Evolutionary conservation across 23 tunicate genomes (phyloP).

Genomic region (Clavelina lepadiformis): DNA sequence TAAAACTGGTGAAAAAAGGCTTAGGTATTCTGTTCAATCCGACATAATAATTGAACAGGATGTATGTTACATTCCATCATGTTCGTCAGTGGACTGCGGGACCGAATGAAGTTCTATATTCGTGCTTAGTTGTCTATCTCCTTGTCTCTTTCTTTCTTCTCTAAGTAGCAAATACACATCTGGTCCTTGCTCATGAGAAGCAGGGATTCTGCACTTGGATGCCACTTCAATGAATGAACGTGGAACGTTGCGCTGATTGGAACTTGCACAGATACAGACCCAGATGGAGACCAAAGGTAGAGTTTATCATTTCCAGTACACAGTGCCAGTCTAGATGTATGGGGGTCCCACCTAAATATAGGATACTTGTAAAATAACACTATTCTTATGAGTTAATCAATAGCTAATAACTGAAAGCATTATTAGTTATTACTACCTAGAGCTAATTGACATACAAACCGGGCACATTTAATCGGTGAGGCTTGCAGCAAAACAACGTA

Average conservation of each 20-base stretch:
- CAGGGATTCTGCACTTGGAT: slow-evolving; percentile 57
- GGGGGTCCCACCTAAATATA: slow-evolving; percentile 71
- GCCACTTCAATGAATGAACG: slow-evolving; percentile 72
- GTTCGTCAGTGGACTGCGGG: too few relatives aligned
- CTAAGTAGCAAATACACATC: slow-evolving; percentile 74
- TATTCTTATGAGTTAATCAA: too few relatives aligned
- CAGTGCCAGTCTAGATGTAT: slow-evolving; percentile 49
- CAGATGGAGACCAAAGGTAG: slow-evolving; percentile 94
- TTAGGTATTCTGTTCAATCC: too few relatives aligned
- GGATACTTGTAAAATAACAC: background rate
- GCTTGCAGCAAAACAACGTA: slow-evolving; percentile 74
- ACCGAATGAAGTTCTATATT: too few relatives aligned
- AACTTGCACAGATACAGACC: slow-evolving; percentile 81
- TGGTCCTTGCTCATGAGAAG: slow-evolving; percentile 80
- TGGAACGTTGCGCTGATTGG: slow-evolving; percentile 65
- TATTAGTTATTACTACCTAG: too few relatives aligned
- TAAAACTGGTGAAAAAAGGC: too few relatives aligned
- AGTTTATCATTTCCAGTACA: slow-evolving; percentile 83
- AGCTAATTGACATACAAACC: too few relatives aligned
- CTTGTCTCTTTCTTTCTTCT: slow-evolving; percentile 9
- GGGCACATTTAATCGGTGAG: slow-evolving; percentile 54
- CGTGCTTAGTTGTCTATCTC: too few relatives aligned
- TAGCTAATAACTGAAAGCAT: too few relatives aligned
- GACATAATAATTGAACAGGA: too few relatives aligned
- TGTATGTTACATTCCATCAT: too few relatives aligned